Conservation (phyloP, 1,140 invertebrate species). For the Bombus pyrosoma region DNA sequence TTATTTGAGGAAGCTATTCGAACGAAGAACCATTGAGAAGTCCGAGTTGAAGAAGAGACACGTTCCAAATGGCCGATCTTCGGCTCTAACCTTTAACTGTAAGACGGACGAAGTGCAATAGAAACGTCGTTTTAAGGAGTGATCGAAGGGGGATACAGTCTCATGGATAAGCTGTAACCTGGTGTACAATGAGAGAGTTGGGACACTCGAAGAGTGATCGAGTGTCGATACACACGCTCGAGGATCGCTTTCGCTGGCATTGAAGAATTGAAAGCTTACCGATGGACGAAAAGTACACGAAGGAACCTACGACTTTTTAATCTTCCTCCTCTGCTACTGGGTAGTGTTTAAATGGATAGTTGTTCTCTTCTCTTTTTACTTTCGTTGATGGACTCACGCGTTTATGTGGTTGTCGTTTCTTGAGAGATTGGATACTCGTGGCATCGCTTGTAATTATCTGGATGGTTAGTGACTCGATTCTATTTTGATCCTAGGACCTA, state of each 20-base stretch:
- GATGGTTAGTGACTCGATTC: neutral
- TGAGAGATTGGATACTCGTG: neutral
- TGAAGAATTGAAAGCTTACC: slow-evolving; percentile 19
- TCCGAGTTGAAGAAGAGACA: slow-evolving; percentile 7
- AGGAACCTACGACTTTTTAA: neutral
- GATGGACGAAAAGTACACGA: neutral
- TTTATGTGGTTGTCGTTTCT: neutral
- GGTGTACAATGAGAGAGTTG: slow-evolving; percentile 33
- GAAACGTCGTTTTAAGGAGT: slow-evolving; percentile 37
- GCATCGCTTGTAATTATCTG: neutral
- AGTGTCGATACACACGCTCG: neutral
- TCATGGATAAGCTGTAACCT: slow-evolving; percentile 28
- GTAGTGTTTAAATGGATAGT: neutral
- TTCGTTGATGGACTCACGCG: neutral
- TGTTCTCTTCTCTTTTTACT: neutral
- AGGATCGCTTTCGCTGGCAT: slow-evolving; percentile 47
- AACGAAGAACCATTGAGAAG: neutral
- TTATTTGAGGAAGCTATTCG: neutral
- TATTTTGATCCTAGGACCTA: too few species aligned
- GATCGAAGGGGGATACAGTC: slow-evolving; percentile 15
- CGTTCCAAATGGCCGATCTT: slow-evolving; percentile 29
- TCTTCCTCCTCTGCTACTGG: neutral
- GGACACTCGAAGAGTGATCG: neutral
- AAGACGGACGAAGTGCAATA: slow-evolving; percentile 48
- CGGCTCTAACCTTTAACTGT: slow-evolving; percentile 9